phyloP scores from a whole-genome alignment of 92 coral and sea anemone genomes.

The Epizoanthus ramosus region DNA sequence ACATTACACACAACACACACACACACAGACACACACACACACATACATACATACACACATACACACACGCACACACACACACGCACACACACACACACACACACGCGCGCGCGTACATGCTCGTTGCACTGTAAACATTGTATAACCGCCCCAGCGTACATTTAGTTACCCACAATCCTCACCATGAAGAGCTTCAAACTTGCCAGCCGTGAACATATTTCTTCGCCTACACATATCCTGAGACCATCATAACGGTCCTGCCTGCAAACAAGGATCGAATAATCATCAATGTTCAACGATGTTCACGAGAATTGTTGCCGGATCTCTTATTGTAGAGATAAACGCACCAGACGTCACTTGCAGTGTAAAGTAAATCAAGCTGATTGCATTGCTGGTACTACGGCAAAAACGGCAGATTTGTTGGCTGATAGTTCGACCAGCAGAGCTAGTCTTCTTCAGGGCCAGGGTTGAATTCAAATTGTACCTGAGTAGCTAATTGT shows the following conservation, averaged over 20 bases:
- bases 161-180: conserved; percentile 18
- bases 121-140: neutral
- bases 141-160: too few relatives aligned
- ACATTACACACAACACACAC: neutral
- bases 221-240: conserved; percentile 90
- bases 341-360: neutral
- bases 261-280: conserved; percentile 42
- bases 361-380: too few relatives aligned
- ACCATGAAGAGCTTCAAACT: conserved; percentile 86
- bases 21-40: neutral
- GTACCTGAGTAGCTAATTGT: neutral
- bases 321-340: neutral
- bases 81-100: too few relatives aligned
- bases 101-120: neutral
- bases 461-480: too few relatives aligned
- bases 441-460: too few relatives aligned
- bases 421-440: too few relatives aligned
- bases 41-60: too few relatives aligned
- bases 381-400: too few relatives aligned
- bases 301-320: neutral
- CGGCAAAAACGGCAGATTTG: too few relatives aligned
- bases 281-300: neutral
- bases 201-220: conserved; percentile 58
- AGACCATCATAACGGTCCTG: conserved; percentile 86
- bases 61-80: too few relatives aligned